A percentile compares a stretch with the other conserved stretches of the same genome.
Conservation (phyloP, 2,797 vertebrate species). For the Micromesistius poutassou region DNA sequence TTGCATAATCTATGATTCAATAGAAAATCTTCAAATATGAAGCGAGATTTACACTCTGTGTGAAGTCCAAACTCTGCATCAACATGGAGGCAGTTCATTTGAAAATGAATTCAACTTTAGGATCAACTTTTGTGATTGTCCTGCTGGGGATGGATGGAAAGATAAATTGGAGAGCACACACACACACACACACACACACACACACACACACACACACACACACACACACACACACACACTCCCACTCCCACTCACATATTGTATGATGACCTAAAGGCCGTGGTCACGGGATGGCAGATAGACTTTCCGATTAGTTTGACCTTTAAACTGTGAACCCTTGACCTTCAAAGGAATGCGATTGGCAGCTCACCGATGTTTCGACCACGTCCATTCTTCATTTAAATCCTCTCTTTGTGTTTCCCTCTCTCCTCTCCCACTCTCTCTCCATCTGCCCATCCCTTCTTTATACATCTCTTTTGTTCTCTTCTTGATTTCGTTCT, state of each 20-base stretch:
- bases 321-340: constrained; percentile 37
- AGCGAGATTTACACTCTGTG: too few relatives aligned
- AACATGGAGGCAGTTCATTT: too few relatives aligned
- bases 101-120: too few relatives aligned
- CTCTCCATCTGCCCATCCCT: too few relatives aligned
- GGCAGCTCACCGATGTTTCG: constrained; percentile 26
- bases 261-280: constrained; percentile 48
- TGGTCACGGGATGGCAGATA: constrained; percentile 44
- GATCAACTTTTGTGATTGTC: too few relatives aligned
- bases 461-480: not conserved
- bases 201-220: constrained; percentile 19
- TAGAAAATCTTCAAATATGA: too few relatives aligned
- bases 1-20: too few relatives aligned
- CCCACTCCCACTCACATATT: constrained; percentile 13
- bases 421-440: not conserved
- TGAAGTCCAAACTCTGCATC: too few relatives aligned
- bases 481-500: not conserved
- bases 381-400: constrained; percentile 20
- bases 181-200: constrained; percentile 18
- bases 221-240: constrained; percentile 22
- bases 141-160: not conserved
- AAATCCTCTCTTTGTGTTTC: too few relatives aligned
- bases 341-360: constrained; percentile 28
- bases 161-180: constrained; percentile 46
- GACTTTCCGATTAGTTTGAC: constrained; percentile 48